Conservation (phyloP, 1,140 invertebrate genomes). For the Drosophila mojavensis region DNA sequence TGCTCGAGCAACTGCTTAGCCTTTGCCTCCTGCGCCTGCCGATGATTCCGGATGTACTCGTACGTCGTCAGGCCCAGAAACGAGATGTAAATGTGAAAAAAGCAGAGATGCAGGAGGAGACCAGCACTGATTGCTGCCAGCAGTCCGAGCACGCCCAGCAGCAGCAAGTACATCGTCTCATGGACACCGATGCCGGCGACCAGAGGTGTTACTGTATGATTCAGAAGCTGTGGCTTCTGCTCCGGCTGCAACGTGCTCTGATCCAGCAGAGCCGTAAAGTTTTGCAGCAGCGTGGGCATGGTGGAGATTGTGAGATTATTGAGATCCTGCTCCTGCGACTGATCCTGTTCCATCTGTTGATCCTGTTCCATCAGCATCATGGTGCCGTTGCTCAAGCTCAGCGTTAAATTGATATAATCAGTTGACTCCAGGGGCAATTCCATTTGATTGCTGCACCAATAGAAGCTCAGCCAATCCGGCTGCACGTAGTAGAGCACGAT, state of each 20-base stretch:
- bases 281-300: slow-evolving; percentile 60
- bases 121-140: slow-evolving; percentile 90
- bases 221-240: slow-evolving; percentile 7
- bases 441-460: slow-evolving; percentile 66
- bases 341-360: slow-evolving; percentile 5
- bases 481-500: slow-evolving; percentile 87
- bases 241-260: slow-evolving; percentile 7
- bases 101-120: slow-evolving; percentile 93
- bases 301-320: slow-evolving; percentile 51
- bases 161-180: slow-evolving; percentile 87
- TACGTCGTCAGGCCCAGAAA: slow-evolving; percentile 94
- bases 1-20: slow-evolving; percentile 59
- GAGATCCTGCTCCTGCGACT: slow-evolving; percentile 14
- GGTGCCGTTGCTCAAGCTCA: slow-evolving; percentile 59
- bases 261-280: slow-evolving; percentile 63
- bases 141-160: slow-evolving; percentile 88
- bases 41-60: slow-evolving; percentile 91
- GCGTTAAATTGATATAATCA: slow-evolving; percentile 67
- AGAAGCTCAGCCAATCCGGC: slow-evolving; percentile 85
- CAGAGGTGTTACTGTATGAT: slow-evolving; percentile 50
- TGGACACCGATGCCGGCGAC: slow-evolving; percentile 75
- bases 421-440: slow-evolving; percentile 5
- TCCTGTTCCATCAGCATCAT: slow-evolving; percentile 61
- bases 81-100: slow-evolving; percentile 95
- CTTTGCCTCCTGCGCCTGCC: slow-evolving; percentile 83